Base-by-base conservation (phyloP, 1,140 invertebrate species). In the Dolichoris vasculosae region DNA sequence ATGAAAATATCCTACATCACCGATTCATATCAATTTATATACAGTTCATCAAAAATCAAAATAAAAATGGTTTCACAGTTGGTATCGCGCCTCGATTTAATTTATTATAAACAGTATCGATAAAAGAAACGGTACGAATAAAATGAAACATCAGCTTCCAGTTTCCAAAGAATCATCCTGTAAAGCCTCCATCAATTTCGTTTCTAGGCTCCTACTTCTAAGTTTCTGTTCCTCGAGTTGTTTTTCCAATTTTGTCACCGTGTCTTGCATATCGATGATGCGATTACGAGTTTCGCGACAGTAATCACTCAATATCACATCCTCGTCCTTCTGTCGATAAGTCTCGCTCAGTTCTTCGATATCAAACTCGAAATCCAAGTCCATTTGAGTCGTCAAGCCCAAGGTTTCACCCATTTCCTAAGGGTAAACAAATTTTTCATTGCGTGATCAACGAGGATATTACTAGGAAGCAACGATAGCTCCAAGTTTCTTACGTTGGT, bases 111-210 rank as follows among this genome's bases (percentile, higher is more conserved):
- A 11, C 13, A 15, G 51, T n/a, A n/a, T n/a, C 11, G 17, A 55
- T 2, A 15, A 55, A 55, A 55, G 8, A 11, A 17, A 17, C 17
- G 1, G 35, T 32, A 38, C 11, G 15, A 2, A 32, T 2, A 0
- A 2, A 17, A 73, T n/a, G 7, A 26, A n/a, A 11, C 38, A 43
- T 73, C 69, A 73, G 69, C 69, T 73, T 13, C 23, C 40, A 23
- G 0, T 6, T 38, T 76, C 17, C 23, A 75, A 64, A 20, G 20
- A 0, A 13, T 82, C 84, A 32, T 82, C 84, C 26, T 82, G 8
- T 13, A 93, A 89, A 4, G 92, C 92, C 63, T 89, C 82, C 30
- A 84, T 87, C 23, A 93, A 43, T 69, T 78, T 89, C 63, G 90
- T 87, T 46, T 93, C 90, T 17, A 93, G 87, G 30, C 59, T 85